Evolutionary conservation across 1,140 invertebrate genomes (phyloP).

Genomic region (Lasioglossum baleicum): DNA sequence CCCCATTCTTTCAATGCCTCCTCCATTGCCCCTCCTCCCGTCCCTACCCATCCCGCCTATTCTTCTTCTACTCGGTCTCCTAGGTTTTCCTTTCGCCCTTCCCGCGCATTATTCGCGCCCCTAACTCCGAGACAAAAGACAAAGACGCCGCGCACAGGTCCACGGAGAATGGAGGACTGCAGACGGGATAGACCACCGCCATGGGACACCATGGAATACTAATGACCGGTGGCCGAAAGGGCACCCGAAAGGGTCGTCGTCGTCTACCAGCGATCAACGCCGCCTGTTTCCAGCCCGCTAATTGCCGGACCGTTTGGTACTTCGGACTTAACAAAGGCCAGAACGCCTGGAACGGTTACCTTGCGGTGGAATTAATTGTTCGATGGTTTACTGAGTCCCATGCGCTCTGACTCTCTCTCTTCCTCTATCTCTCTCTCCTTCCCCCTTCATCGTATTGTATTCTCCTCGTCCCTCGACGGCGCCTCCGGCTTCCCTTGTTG

Average conservation of each 20-base stretch:
- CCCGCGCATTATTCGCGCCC: slow-evolving; percentile 45
- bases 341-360: neutral
- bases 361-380: slow-evolving; percentile 4
- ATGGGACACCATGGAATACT: slow-evolving; percentile 31
- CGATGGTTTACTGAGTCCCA: neutral
- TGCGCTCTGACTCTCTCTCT: neutral
- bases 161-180: neutral
- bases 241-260: too few relatives aligned
- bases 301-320: neutral
- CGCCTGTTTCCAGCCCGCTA: neutral
- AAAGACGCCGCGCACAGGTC: slow-evolving; percentile 5
- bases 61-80: slow-evolving; percentile 1
- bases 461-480: too few relatives aligned
- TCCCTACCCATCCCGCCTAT: neutral
- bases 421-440: too few relatives aligned
- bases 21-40: neutral
- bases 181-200: too few relatives aligned
- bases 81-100: neutral
- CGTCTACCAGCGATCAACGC: neutral
- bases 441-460: too few relatives aligned
- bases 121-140: slow-evolving; percentile 38
- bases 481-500: too few relatives aligned
- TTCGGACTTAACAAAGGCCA: neutral
- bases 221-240: slow-evolving; percentile 10
- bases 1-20: slow-evolving; percentile 13